phyloP scores from a whole-genome alignment of 2,888 invertebrate species.

The Bruchidius siliquastri region DNA sequence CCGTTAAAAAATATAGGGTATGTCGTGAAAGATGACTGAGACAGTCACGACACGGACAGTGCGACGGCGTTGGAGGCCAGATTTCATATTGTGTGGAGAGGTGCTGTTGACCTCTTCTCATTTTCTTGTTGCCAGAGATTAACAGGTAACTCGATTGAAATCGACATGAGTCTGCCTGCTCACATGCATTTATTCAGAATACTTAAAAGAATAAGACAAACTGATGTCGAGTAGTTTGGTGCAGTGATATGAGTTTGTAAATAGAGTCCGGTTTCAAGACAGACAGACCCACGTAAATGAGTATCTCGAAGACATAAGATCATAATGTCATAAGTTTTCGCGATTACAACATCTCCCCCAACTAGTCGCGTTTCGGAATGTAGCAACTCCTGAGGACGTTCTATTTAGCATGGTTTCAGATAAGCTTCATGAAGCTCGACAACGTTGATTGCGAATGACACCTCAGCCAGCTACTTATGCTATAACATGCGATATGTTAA shows the following conservation, averaged over 20 bases:
- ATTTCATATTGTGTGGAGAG: slow-evolving; percentile 12
- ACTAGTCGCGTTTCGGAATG: too few relatives aligned
- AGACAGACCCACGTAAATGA: too few relatives aligned
- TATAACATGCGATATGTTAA: slow-evolving; percentile 38
- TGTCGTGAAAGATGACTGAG: slow-evolving; percentile 27
- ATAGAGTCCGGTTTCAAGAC: too few relatives aligned
- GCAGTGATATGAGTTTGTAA: too few relatives aligned
- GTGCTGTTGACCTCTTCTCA: slow-evolving; percentile 45
- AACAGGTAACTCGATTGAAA: slow-evolving; percentile 46
- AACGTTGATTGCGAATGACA: not conserved
- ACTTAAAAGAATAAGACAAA: not conserved
- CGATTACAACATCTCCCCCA: too few relatives aligned
- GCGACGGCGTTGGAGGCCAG: not conserved
- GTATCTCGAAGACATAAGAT: too few relatives aligned
- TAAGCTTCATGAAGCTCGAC: not conserved
- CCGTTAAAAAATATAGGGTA: slow-evolving; percentile 23
- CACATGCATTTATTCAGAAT: not conserved
- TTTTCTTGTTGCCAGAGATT: slow-evolving; percentile 39
- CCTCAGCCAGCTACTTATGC: not conserved
- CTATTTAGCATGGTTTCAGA: not conserved
- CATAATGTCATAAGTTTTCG: too few relatives aligned
- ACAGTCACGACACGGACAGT: slow-evolving; percentile 32
- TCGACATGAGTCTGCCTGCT: slow-evolving; percentile 22
- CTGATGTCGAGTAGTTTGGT: too few relatives aligned
- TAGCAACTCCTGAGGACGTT: too few relatives aligned